Evolutionary conservation across 2,113 vertebrate genomes (phyloP).

Genomic region (Blennius ocellaris): DNA sequence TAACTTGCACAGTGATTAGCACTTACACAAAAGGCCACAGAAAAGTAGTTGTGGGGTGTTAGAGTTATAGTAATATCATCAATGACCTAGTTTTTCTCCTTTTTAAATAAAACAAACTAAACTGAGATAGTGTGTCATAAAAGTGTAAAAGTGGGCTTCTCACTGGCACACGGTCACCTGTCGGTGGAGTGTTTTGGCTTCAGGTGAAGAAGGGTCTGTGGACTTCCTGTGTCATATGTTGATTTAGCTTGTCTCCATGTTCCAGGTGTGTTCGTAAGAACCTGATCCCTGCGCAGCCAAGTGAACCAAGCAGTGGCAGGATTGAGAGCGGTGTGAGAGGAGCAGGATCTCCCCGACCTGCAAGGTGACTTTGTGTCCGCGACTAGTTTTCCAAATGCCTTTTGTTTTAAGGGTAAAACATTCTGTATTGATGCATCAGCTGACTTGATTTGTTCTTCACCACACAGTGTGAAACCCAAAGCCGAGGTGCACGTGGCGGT

Average conservation of each 20-base stretch:
- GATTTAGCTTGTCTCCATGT: conserved; percentile 11
- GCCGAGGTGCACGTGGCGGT: conserved; percentile 93
- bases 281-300: conserved; percentile 91
- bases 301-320: conserved; percentile 86
- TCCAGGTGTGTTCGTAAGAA: conserved; percentile 94
- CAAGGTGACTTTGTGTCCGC: conserved; percentile 85
- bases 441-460: conserved; percentile 4
- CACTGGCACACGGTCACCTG: neutral
- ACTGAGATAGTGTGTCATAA: neutral
- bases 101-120: too few species aligned
- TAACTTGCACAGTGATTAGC: too few species aligned
- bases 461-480: conserved; percentile 91
- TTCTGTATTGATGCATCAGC: neutral
- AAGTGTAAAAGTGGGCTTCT: neutral
- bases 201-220: too few species aligned
- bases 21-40: too few species aligned
- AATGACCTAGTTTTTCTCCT: neutral
- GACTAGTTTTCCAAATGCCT: too few species aligned
- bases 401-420: too few species aligned
- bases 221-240: too few species aligned
- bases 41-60: too few species aligned
- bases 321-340: conserved; percentile 89
- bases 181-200: too few species aligned
- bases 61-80: neutral
- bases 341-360: conserved; percentile 92